Conservation (phyloP, 2,888 invertebrate genomes). For the Apamea crenata region DNA sequence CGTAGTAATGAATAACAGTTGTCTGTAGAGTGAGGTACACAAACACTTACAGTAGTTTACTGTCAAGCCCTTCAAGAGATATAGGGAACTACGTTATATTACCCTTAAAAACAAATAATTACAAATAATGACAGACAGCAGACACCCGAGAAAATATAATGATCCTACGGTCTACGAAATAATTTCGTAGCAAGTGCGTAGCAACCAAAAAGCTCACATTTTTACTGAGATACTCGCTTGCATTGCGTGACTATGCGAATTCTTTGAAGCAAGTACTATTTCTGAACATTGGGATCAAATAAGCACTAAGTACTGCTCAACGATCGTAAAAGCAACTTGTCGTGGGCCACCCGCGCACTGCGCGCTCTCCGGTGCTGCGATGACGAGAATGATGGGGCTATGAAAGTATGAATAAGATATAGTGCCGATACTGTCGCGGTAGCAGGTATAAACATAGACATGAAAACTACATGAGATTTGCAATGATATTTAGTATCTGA, state of each 20-base stretch:
- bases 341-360: conserved; percentile 80
- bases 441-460: neutral
- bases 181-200: conserved; percentile 28
- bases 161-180: conserved; percentile 12
- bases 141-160: neutral
- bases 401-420: conserved; percentile 49
- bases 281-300: conserved; percentile 62
- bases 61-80: neutral
- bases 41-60: neutral
- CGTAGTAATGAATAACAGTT: neutral
- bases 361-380: conserved; percentile 44
- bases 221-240: conserved; percentile 6
- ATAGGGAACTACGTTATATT: neutral
- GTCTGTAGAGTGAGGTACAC: no score
- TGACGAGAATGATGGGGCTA: conserved; percentile 74
- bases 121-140: neutral
- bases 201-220: conserved; percentile 12
- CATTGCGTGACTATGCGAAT: conserved; percentile 37
- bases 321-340: conserved; percentile 66
- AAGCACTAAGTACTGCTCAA: conserved; percentile 61
- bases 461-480: neutral
- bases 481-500: neutral
- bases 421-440: conserved; percentile 3
- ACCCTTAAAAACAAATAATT: neutral
- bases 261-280: conserved; percentile 63